Conservation (phyloP, 2,113 vertebrate species). For the Ptyas mucosa region DNA sequence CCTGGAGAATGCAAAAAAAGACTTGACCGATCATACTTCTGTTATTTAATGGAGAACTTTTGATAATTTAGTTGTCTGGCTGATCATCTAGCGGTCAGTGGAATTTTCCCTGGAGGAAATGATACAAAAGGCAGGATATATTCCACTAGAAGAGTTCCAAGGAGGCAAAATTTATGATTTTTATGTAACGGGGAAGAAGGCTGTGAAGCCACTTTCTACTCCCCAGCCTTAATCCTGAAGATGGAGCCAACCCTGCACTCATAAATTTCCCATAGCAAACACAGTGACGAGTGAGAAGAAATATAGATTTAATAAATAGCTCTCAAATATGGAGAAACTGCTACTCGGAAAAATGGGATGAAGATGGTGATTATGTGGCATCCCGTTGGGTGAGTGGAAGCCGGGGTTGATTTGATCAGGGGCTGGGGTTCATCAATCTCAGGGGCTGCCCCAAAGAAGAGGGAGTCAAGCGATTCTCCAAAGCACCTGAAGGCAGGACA, state of each 20-base stretch:
- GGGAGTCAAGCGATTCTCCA: too few species aligned
- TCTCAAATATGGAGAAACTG: slow-evolving; percentile 1
- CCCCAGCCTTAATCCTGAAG: slow-evolving; percentile 48
- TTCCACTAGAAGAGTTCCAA: slow-evolving; percentile 29
- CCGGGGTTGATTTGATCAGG: not conserved
- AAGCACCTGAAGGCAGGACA: too few species aligned
- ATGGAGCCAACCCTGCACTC: slow-evolving; percentile 32
- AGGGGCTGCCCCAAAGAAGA: too few species aligned
- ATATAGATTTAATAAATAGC: slow-evolving; percentile 62
- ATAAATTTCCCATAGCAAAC: slow-evolving; percentile 51
- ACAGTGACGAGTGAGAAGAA: slow-evolving; percentile 27
- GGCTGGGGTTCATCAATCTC: too few species aligned
- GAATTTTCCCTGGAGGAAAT: slow-evolving; percentile 58
- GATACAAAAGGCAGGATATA: slow-evolving; percentile 48
- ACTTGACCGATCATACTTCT: slow-evolving; percentile 63
- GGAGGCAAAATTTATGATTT: slow-evolving; percentile 48
- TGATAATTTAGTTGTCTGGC: slow-evolving; percentile 60
- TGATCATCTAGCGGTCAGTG: slow-evolving; percentile 48
- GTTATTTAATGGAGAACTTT: slow-evolving; percentile 65
- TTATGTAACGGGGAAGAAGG: slow-evolving; percentile 39
- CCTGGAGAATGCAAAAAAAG: slow-evolving; percentile 60
- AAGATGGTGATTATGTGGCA: not conserved
- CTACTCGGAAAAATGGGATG: not conserved
- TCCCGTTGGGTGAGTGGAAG: not conserved
- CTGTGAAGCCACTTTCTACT: slow-evolving; percentile 54